A percentile compares a stretch with the other conserved stretches of the same genome.
Evolutionary conservation across 2,113 vertebrate species (phyloP).

Genomic region (Todiramphus chloris): DNA sequence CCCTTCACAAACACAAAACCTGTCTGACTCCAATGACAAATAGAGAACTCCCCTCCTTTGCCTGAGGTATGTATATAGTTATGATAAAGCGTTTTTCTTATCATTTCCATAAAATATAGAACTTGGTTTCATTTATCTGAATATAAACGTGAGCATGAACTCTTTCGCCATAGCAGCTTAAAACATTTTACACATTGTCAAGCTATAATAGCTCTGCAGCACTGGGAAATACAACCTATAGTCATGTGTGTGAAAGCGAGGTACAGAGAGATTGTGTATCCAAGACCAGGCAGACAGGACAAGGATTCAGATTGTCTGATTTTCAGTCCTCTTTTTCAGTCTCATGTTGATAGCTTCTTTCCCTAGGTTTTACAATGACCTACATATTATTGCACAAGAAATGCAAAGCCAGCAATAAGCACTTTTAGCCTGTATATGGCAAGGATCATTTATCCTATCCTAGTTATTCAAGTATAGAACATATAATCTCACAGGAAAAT

Average conservation of each 20-base stretch:
- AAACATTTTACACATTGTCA: neutral
- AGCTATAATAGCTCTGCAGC: neutral
- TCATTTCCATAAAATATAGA: neutral
- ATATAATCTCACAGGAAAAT: conserved; percentile 27
- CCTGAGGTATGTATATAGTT: neutral
- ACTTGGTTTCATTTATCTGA: neutral
- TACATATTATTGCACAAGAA: conserved; percentile 19
- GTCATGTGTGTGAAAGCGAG: neutral
- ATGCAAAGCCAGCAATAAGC: conserved; percentile 36
- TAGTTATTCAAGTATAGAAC: conserved; percentile 1
- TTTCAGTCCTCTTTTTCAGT: neutral
- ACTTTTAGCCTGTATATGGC: neutral
- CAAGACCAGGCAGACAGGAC: neutral
- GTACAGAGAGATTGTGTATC: neutral
- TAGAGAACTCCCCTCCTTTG: neutral
- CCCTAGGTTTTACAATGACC: conserved; percentile 17
- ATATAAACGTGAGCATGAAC: neutral
- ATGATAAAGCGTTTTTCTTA: neutral
- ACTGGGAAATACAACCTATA: neutral
- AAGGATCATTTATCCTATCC: neutral
- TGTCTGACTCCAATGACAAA: neutral
- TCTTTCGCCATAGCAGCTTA: neutral
- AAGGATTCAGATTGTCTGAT: neutral
- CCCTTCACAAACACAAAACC: neutral
- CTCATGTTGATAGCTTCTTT: neutral